Evolutionary conservation across 37 sponge, comb jelly and placozoan species (phyloP).

Genomic region (Mnemiopsis leidyi): DNA sequence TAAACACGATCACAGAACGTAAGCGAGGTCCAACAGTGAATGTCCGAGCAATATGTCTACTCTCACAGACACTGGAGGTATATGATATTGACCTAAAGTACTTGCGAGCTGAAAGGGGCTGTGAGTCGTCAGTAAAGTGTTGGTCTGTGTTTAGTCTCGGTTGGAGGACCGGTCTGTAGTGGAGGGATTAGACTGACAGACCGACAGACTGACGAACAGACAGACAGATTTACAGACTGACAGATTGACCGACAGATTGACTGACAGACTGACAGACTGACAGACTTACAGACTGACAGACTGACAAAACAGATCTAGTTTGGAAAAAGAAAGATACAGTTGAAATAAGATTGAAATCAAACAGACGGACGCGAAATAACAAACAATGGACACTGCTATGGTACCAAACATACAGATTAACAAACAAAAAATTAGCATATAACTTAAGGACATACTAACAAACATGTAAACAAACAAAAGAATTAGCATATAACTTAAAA

Average conservation of each 20-base stretch:
- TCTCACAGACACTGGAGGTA: too few relatives aligned
- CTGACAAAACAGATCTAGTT: neutral
- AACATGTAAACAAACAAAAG: too few relatives aligned
- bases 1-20: too few relatives aligned
- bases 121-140: neutral
- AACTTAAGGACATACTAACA: too few relatives aligned
- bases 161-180: neutral
- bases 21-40: too few relatives aligned
- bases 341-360: neutral
- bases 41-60: too few relatives aligned
- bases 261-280: constrained; percentile 11
- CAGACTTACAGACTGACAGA: neutral
- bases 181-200: neutral
- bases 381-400: too few relatives aligned
- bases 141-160: neutral
- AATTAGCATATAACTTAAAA: too few relatives aligned
- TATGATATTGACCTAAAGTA: neutral
- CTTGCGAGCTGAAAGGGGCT: neutral
- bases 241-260: too few relatives aligned
- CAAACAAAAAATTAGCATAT: too few relatives aligned
- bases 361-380: neutral
- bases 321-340: neutral
- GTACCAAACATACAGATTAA: too few relatives aligned
- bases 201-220: neutral
- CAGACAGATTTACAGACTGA: neutral